Evolutionary conservation across 2,888 invertebrate species (phyloP).

Genomic region (Cloeon dipterum): DNA sequence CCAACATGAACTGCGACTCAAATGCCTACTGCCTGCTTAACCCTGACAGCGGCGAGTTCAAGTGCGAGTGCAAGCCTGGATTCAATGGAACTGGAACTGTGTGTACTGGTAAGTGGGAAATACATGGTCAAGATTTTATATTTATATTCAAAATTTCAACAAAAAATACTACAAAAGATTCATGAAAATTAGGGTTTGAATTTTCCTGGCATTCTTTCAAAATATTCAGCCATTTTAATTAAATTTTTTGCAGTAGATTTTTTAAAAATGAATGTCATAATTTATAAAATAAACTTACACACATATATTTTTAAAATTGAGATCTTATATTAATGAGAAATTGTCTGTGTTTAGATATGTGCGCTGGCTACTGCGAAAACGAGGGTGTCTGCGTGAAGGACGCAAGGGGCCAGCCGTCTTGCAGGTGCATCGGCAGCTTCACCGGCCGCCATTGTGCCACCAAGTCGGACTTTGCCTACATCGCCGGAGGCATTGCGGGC

Average conservation of each 20-base stretch:
- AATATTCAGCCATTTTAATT: no score
- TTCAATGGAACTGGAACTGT: constrained; percentile 70
- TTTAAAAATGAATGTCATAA: no score
- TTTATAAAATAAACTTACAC: no score
- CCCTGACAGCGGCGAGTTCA: constrained; percentile 61
- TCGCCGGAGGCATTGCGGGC: constrained; percentile 81
- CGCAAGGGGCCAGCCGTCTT: constrained; percentile 58
- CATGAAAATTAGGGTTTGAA: not conserved
- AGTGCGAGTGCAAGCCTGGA: constrained; percentile 82
- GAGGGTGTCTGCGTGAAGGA: constrained; percentile 75
- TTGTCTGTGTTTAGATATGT: constrained; percentile 35
- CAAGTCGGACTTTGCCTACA: constrained; percentile 87
- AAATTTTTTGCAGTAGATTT: no score
- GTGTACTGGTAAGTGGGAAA: constrained; percentile 32
- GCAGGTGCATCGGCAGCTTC: constrained; percentile 78
- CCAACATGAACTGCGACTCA: constrained; percentile 62
- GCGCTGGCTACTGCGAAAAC: constrained; percentile 69
- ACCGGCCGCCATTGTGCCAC: constrained; percentile 73
- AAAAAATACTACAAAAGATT: not conserved
- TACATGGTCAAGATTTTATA: no score
- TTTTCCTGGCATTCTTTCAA: no score
- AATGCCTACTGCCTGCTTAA: constrained; percentile 73
- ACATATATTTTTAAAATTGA: no score
- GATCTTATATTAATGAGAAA: not conserved
- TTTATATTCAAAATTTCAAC: not conserved